phyloP scores from a whole-genome alignment of 2,113 vertebrate species.

The Zapus hudsonius region DNA sequence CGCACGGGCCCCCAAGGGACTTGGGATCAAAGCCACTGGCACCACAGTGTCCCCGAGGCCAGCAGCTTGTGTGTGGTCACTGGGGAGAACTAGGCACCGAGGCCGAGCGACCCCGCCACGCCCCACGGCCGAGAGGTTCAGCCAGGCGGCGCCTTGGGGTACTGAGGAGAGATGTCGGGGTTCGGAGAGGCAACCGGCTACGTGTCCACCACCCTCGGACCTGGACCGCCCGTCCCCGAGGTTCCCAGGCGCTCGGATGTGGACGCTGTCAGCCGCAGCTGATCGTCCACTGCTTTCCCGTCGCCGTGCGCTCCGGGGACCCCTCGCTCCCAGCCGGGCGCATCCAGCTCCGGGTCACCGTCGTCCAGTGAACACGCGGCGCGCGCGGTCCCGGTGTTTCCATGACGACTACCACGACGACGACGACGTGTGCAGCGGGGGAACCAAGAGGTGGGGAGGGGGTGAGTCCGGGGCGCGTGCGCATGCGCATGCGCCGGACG shows the following conservation, averaged over 20 bases:
- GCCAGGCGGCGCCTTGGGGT: background rate
- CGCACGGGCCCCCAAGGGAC: no score
- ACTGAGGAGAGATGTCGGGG: background rate
- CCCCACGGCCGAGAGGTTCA: background rate
- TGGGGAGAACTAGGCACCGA: background rate
- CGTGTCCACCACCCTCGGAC: no score
- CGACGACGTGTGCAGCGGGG: background rate
- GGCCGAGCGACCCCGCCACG: background rate
- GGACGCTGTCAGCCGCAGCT: no score
- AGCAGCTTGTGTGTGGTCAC: background rate
- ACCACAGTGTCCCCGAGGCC: no score
- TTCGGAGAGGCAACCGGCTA: background rate
- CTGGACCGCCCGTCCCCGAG: no score
- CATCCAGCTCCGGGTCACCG: background rate
- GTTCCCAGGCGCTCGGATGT: no score
- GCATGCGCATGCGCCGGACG: background rate
- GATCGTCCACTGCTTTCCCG: background rate
- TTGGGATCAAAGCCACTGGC: background rate
- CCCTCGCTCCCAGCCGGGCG: no score
- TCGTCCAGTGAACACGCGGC: background rate
- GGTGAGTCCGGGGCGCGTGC: constrained; percentile 71
- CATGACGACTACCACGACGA: constrained; percentile 70
- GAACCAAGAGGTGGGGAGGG: no score
- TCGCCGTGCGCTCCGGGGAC: no score
- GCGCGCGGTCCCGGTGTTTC: background rate